phyloP scores from a whole-genome alignment of 2,888 invertebrate species.

The Orthonevra nobilis region DNA sequence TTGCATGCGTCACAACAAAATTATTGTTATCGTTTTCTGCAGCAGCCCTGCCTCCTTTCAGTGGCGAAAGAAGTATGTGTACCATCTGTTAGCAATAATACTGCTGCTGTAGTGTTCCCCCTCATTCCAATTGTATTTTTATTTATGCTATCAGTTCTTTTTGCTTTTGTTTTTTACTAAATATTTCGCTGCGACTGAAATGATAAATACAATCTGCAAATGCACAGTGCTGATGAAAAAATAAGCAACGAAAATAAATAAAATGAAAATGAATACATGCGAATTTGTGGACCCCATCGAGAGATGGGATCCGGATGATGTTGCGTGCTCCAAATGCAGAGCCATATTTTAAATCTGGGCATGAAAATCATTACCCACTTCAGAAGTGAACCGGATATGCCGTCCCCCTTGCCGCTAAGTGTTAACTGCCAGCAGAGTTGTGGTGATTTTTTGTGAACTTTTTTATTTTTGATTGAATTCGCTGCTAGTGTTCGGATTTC shows the following conservation, averaged over 20 bases:
- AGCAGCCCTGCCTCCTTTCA: no score
- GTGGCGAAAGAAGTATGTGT: conserved; percentile 21
- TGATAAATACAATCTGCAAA: conserved; percentile 22
- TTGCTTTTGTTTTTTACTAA: conserved; percentile 1
- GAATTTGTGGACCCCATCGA: conserved; percentile 12
- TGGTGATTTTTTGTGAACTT: conserved; percentile 18
- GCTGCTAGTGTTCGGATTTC: conserved; percentile 17
- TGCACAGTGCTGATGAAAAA: neutral
- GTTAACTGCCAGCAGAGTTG: neutral
- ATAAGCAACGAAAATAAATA: neutral
- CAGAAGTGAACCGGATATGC: conserved; percentile 54
- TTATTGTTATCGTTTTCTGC: neutral
- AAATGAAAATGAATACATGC: neutral
- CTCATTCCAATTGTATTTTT: conserved; percentile 9
- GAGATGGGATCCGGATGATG: conserved; percentile 22
- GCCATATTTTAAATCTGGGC: conserved; percentile 18
- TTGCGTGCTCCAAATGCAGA: conserved; percentile 21
- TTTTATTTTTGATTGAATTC: conserved; percentile 31
- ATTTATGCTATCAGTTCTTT: no score
- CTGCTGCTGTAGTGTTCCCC: no score
- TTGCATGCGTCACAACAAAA: neutral
- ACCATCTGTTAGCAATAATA: conserved; percentile 31
- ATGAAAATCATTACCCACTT: conserved; percentile 44
- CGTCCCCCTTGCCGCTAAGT: conserved; percentile 8
- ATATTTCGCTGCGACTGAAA: conserved; percentile 7